These are phyloP conservation scores for Malachius bipustulatus DNA, from an alignment of 2,888 invertebrate genomes.

Conservation along the genomic window DNA sequence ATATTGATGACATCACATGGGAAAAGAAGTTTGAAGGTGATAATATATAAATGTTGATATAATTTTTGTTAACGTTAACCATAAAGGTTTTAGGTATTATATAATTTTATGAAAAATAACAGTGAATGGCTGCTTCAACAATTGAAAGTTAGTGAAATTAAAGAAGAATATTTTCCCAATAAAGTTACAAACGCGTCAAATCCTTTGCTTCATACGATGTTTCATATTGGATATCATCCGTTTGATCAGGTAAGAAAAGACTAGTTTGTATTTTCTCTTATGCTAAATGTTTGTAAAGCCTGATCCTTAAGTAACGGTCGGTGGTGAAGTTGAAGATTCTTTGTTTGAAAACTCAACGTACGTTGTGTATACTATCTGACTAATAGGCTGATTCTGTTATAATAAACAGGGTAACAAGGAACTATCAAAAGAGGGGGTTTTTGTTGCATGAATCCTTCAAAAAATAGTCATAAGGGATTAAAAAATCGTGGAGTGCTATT, in stretches of 20 bases:
- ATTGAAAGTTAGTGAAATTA: constrained; percentile 38
- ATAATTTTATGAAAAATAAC: constrained; percentile 58
- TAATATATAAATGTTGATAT: constrained; percentile 5
- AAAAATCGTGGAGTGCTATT: too few species aligned
- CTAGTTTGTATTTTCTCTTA: too few species aligned
- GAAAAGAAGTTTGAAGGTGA: constrained; percentile 41
- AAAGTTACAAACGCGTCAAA: constrained; percentile 31
- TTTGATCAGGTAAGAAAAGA: constrained; percentile 65
- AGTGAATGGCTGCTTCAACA: constrained; percentile 55
- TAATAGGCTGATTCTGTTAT: too few species aligned
- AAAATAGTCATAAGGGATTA: too few species aligned
- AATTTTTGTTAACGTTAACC: not conserved
- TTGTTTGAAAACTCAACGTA: too few species aligned
- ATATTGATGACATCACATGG: constrained; percentile 50
- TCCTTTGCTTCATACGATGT: constrained; percentile 62
- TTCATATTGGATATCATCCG: constrained; percentile 60
- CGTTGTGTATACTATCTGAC: too few species aligned
- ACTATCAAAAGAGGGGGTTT: too few species aligned
- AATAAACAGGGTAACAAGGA: too few species aligned
- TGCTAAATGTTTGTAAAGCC: too few species aligned
- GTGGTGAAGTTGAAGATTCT: too few species aligned
- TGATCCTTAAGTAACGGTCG: too few species aligned
- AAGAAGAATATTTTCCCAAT: constrained; percentile 31
- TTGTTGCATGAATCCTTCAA: too few species aligned
- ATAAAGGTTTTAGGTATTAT: constrained; percentile 23